phyloP scores from a whole-genome alignment of 1,140 invertebrate species.

The Reticulitermes speratus region DNA sequence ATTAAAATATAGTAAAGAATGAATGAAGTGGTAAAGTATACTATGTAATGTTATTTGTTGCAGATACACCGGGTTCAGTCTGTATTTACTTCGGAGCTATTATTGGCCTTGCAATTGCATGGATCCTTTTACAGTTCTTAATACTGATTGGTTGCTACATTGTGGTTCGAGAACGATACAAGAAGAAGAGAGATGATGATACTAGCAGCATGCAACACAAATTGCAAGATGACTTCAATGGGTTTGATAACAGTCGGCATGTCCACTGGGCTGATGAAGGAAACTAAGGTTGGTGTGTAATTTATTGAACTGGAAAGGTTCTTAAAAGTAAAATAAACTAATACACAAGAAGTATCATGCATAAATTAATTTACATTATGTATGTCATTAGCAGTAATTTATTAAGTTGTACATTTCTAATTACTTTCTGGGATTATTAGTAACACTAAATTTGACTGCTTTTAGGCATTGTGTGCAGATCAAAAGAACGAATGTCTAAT shows the following conservation, averaged over 20 bases:
- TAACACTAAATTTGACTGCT: no score
- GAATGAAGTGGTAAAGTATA: not conserved
- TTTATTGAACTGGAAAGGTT: not conserved
- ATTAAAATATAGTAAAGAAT: not conserved
- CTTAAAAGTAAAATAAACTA: no score
- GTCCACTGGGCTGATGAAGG: conserved; percentile 31
- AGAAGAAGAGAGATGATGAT: conserved; percentile 20
- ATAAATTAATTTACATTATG: no score
- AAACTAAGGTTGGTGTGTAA: not conserved
- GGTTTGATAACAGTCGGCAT: conserved; percentile 24
- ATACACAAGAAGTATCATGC: no score
- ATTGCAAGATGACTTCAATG: conserved; percentile 30
- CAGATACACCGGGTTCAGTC: not conserved
- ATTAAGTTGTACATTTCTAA: no score
- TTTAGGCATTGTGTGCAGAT: no score
- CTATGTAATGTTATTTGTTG: not conserved
- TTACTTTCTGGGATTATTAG: no score
- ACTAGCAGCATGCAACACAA: conserved; percentile 12
- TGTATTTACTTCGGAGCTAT: conserved; percentile 25
- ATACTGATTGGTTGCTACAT: conserved; percentile 27
- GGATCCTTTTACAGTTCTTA: conserved; percentile 25
- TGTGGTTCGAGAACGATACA: conserved; percentile 15
- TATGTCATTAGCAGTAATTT: no score
- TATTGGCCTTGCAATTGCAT: conserved; percentile 24
- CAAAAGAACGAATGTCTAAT: no score